Evolutionary conservation across 2,888 invertebrate genomes (phyloP).

Genomic region (Drosophila conformis): DNA sequence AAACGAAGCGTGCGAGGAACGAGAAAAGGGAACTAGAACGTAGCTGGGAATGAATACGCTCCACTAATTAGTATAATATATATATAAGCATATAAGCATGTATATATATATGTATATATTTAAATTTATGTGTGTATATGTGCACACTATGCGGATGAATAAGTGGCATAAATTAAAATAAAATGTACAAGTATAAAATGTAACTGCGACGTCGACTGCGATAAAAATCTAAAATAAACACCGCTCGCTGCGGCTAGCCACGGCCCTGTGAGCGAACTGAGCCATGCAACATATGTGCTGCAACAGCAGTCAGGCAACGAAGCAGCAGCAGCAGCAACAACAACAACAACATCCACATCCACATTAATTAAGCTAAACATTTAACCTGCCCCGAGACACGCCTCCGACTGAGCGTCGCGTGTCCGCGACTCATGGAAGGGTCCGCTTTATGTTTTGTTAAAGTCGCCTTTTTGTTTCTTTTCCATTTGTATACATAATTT

Average conservation of each 20-base stretch:
- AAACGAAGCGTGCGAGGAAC: conserved; percentile 76
- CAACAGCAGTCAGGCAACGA: conserved; percentile 23
- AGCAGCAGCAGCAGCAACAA: conserved; percentile 15
- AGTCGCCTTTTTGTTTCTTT: conserved; percentile 38
- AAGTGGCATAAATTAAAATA: conserved; percentile 82
- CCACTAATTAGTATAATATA: conserved; percentile 74
- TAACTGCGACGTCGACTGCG: conserved; percentile 68
- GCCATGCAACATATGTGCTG: conserved; percentile 62
- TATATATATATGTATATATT: not conserved
- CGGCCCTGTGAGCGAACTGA: conserved; percentile 40
- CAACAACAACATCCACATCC: conserved; percentile 44
- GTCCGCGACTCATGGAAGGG: conserved; percentile 52
- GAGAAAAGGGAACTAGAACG: conserved; percentile 36
- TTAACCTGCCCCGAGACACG: conserved; percentile 74
- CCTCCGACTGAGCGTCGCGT: conserved; percentile 60
- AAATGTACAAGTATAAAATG: conserved; percentile 76
- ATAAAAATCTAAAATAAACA: conserved; percentile 80
- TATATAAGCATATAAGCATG: conserved; percentile 1
- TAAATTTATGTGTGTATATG: conserved; percentile 1
- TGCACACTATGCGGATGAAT: conserved; percentile 43
- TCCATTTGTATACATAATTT: conserved; percentile 45
- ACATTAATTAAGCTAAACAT: conserved; percentile 80
- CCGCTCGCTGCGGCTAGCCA: conserved; percentile 41
- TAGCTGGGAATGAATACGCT: conserved; percentile 45
- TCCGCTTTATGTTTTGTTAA: conserved; percentile 37